These are phyloP conservation scores for Agrilus planipennis DNA, from an alignment of 1,140 invertebrate species.

Conservation along the genomic window DNA sequence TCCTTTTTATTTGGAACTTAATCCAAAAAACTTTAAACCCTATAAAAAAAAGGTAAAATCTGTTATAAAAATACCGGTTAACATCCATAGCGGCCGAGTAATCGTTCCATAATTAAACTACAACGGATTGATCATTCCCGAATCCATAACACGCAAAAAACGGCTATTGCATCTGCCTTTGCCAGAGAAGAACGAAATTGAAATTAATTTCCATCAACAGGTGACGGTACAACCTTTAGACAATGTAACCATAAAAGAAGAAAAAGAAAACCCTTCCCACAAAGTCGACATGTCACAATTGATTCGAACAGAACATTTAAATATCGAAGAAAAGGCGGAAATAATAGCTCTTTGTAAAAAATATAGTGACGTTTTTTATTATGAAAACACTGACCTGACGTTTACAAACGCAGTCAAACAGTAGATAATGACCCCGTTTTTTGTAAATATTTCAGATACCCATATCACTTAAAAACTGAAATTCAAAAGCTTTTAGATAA, in stretches of 20 bases:
- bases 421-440: no score
- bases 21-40: slow-evolving; percentile 14
- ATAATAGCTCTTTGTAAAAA: not conserved
- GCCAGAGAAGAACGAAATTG: not conserved
- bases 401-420: no score
- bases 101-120: no score
- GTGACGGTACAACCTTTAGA: not conserved
- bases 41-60: no score
- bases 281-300: not conserved
- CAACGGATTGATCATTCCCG: no score
- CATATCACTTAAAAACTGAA: not conserved
- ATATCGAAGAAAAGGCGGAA: not conserved
- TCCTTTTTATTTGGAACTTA: slow-evolving; percentile 9
- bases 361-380: no score
- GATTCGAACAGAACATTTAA: slow-evolving; percentile 11
- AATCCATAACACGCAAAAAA: not conserved
- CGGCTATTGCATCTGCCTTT: not conserved
- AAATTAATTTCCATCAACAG: not conserved
- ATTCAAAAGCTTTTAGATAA: no score
- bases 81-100: no score
- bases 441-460: no score
- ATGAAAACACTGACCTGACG: no score
- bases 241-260: not conserved
- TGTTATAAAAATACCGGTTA: no score
- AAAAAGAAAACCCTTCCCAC: not conserved